Conservation (phyloP, 1,140 invertebrate genomes). For the Pissodes strobi region DNA sequence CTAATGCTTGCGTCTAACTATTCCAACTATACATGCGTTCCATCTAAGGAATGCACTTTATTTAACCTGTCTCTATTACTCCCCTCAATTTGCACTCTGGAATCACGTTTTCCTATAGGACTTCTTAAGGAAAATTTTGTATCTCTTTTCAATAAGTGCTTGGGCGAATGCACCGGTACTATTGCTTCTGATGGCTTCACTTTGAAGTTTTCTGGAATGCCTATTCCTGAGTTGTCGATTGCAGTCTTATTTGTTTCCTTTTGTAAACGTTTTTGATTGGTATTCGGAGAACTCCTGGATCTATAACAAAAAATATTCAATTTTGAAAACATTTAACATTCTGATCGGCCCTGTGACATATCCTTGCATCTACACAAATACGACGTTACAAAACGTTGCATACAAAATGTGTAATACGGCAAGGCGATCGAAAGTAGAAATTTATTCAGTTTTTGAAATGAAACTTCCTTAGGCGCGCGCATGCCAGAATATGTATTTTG, state of each 20-base stretch:
- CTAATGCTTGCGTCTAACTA: no score
- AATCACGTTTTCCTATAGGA: constrained; percentile 47
- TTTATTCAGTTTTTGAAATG: no score
- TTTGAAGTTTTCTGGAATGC: constrained; percentile 35
- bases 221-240: neutral
- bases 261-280: constrained; percentile 11
- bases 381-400: no score
- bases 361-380: no score
- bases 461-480: no score
- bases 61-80: constrained; percentile 34
- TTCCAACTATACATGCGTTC: constrained; percentile 49
- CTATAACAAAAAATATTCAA: constrained; percentile 5
- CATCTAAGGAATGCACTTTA: constrained; percentile 45
- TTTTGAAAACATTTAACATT: no score
- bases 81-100: constrained; percentile 45
- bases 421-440: no score
- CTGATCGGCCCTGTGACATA: no score
- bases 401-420: no score
- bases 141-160: constrained; percentile 43
- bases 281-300: constrained; percentile 21
- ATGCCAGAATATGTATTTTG: no score
- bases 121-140: constrained; percentile 50
- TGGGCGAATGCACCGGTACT: constrained; percentile 51
- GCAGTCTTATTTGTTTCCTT: constrained; percentile 4
- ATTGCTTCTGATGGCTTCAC: constrained; percentile 29